A percentile compares a stretch with the other conserved stretches of the same genome.
phyloP scores from a whole-genome alignment of 37 sponge, comb jelly and placozoan genomes.

The Ianthella basta region DNA sequence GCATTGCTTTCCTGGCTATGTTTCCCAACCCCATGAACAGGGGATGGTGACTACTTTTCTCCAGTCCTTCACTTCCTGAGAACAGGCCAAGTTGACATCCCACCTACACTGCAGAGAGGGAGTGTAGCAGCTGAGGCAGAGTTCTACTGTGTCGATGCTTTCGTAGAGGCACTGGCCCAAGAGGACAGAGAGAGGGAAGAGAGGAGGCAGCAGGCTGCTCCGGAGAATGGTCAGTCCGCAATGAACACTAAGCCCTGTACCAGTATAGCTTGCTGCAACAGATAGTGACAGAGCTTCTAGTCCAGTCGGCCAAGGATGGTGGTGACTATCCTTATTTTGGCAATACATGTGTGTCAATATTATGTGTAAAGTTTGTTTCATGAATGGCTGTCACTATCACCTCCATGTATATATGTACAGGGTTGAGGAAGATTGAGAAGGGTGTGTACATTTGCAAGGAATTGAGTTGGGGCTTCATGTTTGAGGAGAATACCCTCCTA shows the following conservation, averaged over 20 bases:
- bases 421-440: conserved; percentile 13
- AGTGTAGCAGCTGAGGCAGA: conserved; percentile 65
- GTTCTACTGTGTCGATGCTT: conserved; percentile 55
- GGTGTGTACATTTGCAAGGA: conserved; percentile 25
- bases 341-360: too few species aligned
- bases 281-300: too few species aligned
- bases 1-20: too few species aligned
- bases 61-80: conserved; percentile 70
- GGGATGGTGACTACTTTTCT: conserved; percentile 66
- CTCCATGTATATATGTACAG: too few species aligned
- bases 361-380: too few species aligned
- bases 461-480: conserved; percentile 31
- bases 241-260: too few species aligned
- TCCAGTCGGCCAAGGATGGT: too few species aligned
- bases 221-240: neutral
- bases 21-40: conserved; percentile 17
- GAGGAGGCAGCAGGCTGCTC: too few species aligned
- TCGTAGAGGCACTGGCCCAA: conserved; percentile 34
- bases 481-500: conserved; percentile 7
- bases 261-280: too few species aligned
- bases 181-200: conserved; percentile 12
- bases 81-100: conserved; percentile 45
- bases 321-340: too few species aligned
- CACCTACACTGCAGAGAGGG: conserved; percentile 8
- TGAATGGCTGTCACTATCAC: too few species aligned